Conservation (phyloP, 2,888 invertebrate genomes). For the Leucoptera coffeella region DNA sequence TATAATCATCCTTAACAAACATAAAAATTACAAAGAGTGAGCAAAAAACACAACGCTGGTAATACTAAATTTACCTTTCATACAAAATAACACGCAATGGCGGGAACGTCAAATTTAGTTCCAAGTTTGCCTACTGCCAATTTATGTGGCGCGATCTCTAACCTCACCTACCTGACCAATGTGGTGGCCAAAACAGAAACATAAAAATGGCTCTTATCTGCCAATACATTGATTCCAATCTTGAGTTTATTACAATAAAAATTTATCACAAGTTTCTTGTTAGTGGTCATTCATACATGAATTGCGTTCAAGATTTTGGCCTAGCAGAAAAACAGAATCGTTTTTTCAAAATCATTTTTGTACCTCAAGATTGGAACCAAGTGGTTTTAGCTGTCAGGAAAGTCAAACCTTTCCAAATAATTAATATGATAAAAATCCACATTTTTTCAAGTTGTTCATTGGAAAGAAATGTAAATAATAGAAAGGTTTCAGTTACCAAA, state of each 20-base stretch:
- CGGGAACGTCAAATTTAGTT: no score
- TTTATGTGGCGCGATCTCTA: no score
- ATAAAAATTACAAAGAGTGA: no score
- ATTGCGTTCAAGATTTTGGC: neutral
- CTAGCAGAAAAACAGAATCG: neutral
- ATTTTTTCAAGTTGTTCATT: neutral
- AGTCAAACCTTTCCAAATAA: neutral
- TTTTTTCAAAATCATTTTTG: neutral
- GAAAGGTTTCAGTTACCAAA: neutral
- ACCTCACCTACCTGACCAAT: no score
- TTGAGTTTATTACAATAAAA: neutral
- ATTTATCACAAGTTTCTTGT: neutral
- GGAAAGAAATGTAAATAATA: neutral
- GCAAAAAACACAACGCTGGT: no score
- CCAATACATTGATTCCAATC: neutral
- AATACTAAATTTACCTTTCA: no score
- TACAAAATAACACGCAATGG: no score
- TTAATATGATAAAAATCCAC: neutral
- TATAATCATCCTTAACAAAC: no score
- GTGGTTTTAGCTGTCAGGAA: neutral
- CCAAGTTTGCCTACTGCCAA: no score
- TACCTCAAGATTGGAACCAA: neutral
- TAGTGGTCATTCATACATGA: neutral
- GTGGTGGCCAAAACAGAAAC: slow-evolving; percentile 2
- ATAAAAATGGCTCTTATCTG: neutral